Percentiles rank a stretch among this genome's conserved stretches.
Evolutionary conservation across 1,140 invertebrate genomes (phyloP).

Genomic region (Drosophila melanica): DNA sequence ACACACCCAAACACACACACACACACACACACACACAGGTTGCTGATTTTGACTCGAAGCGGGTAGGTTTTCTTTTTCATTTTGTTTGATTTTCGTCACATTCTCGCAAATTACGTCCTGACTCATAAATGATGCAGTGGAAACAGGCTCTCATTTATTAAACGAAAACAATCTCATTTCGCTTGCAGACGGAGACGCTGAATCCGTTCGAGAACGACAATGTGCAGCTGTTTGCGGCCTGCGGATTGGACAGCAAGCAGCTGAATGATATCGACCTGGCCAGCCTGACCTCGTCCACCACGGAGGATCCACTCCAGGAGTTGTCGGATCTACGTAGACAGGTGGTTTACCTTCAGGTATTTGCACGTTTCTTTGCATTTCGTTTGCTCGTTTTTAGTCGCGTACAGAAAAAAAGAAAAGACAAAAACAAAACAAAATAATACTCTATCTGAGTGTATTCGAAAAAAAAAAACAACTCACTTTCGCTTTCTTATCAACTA

Average conservation of each 20-base stretch:
- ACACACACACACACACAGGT: conserved; percentile 43
- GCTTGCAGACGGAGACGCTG: conserved; percentile 90
- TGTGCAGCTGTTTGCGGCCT: conserved; percentile 89
- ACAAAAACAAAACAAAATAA: too few relatives aligned
- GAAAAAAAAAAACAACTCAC: conserved; percentile 35
- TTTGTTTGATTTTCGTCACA: conserved; percentile 9
- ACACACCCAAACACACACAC: conserved; percentile 14
- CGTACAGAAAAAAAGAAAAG: conserved; percentile 16
- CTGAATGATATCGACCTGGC: conserved; percentile 86
- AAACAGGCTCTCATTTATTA: neutral
- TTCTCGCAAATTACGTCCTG: neutral
- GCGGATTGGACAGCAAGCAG: conserved; percentile 84
- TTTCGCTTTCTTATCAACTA: conserved; percentile 31
- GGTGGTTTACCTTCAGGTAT: conserved; percentile 90
- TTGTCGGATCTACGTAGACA: conserved; percentile 91
- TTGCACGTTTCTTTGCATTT: conserved; percentile 82
- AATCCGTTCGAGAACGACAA: conserved; percentile 94
- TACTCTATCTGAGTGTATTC: conserved; percentile 41
- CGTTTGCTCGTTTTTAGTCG: conserved; percentile 60
- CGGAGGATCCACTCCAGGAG: conserved; percentile 86
- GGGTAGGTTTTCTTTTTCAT: conserved; percentile 55
- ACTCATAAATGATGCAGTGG: conserved; percentile 15
- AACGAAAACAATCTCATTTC: conserved; percentile 2
- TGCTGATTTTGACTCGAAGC: conserved; percentile 63
- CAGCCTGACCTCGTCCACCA: conserved; percentile 79